Evolutionary conservation across 2,113 vertebrate species (phyloP).

Genomic region (Atrichornis clamosus): DNA sequence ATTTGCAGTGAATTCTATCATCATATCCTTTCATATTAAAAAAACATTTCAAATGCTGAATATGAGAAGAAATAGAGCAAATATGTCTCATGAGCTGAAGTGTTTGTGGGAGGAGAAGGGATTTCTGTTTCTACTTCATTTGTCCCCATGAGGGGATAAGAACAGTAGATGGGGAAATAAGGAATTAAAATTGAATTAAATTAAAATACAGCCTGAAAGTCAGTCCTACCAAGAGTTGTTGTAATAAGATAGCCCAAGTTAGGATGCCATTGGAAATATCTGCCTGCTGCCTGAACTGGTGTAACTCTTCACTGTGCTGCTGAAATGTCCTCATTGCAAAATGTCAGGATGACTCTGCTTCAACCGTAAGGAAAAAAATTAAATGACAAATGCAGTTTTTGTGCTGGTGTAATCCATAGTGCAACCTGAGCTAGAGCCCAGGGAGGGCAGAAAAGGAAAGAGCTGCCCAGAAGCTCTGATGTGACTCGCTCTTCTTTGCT

Average conservation of each 20-base stretch:
- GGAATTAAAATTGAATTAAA: not conserved
- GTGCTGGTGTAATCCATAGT: not conserved
- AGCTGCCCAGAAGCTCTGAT: not conserved
- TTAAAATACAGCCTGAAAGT: not conserved
- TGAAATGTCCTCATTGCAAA: conserved; percentile 29
- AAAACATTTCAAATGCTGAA: not conserved
- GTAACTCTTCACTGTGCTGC: not conserved
- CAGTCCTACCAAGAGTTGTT: not conserved
- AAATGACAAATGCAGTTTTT: not conserved
- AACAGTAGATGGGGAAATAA: not conserved
- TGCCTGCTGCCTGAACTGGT: not conserved
- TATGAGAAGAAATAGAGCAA: not conserved
- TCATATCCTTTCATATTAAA: not conserved
- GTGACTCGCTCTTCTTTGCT: not conserved
- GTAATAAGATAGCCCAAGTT: not conserved
- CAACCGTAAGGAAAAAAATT: not conserved
- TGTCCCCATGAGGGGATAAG: not conserved
- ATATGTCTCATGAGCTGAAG: not conserved
- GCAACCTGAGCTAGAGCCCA: not conserved
- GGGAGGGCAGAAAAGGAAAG: not conserved
- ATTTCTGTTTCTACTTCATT: not conserved
- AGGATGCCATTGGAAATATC: not conserved
- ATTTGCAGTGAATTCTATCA: not conserved
- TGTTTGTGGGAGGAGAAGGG: not conserved
- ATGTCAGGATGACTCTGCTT: conserved; percentile 17